Conservation (phyloP, 2,113 vertebrate genomes). For the Sylvia atricapilla region DNA sequence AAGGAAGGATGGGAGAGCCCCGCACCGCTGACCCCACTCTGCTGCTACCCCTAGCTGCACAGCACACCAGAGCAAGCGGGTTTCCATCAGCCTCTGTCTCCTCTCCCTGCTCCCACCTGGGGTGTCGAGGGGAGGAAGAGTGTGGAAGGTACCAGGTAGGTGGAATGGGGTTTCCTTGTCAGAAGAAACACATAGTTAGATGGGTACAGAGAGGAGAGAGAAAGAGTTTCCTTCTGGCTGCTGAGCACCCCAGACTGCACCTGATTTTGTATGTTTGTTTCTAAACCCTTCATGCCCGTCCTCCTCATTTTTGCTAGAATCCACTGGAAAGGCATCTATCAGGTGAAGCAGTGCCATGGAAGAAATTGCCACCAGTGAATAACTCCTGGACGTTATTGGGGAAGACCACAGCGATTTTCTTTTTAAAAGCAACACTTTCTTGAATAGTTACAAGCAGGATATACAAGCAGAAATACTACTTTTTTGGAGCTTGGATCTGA, state of each 20-base stretch:
- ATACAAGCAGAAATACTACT: not conserved
- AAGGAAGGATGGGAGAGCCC: conserved; percentile 48
- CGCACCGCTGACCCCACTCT: not conserved
- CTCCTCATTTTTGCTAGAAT: not conserved
- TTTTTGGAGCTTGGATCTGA: not conserved
- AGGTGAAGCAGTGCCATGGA: not conserved
- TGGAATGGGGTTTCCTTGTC: not conserved
- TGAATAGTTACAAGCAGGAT: not conserved
- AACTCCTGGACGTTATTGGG: not conserved
- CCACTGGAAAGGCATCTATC: conserved; percentile 17
- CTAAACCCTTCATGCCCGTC: not conserved
- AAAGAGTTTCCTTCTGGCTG: not conserved
- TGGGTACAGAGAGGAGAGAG: not conserved
- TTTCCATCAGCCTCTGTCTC: not conserved
- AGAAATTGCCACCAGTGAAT: not conserved
- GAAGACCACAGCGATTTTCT: not conserved
- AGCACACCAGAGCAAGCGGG: rapidly evolving
- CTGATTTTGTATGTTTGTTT: not conserved
- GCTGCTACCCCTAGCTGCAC: not conserved
- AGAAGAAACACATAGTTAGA: not conserved
- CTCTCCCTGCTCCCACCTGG: not conserved
- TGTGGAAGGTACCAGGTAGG: not conserved
- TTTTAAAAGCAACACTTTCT: not conserved
- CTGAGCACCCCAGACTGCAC: not conserved
- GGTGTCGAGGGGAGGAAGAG: not conserved